Conservation (phyloP, 2,797 vertebrate genomes). For the Anguilla marmorata region DNA sequence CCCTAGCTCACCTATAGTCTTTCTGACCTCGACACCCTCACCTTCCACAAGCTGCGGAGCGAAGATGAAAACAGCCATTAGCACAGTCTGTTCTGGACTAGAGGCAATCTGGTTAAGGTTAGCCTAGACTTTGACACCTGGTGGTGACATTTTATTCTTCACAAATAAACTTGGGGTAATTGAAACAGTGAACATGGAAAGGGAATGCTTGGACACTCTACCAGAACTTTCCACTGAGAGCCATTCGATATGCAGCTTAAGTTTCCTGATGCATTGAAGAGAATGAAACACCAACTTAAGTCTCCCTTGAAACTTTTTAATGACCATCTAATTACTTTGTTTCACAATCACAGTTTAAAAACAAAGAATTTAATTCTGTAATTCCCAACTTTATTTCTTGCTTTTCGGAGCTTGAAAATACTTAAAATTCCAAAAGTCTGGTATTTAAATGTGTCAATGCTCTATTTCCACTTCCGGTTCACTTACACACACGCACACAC, state of each 20-base stretch:
- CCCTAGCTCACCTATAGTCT: slow-evolving; percentile 65
- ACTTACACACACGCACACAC: too few species aligned
- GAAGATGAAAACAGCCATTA: slow-evolving; percentile 50
- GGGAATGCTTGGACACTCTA: neutral
- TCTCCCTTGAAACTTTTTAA: neutral
- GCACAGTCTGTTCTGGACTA: slow-evolving; percentile 50
- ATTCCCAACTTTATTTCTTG: neutral
- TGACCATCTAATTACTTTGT: neutral
- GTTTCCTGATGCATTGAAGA: neutral
- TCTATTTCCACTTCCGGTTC: neutral
- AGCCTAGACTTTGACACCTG: slow-evolving; percentile 27
- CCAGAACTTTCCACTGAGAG: slow-evolving; percentile 11
- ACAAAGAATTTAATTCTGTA: neutral
- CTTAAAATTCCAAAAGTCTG: neutral
- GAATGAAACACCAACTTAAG: neutral
- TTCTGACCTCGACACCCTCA: slow-evolving; percentile 41
- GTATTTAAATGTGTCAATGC: neutral
- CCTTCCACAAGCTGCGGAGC: slow-evolving; percentile 48
- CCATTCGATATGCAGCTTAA: neutral
- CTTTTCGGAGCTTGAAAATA: neutral
- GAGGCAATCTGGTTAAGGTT: slow-evolving; percentile 42
- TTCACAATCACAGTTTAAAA: neutral
- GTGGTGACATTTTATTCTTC: neutral
- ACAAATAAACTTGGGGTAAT: neutral
- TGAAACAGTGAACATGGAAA: slow-evolving; percentile 1